These are phyloP conservation scores for Threskiornis aethiopicus DNA, from an alignment of 2,797 vertebrate species.

Conservation along the genomic window DNA sequence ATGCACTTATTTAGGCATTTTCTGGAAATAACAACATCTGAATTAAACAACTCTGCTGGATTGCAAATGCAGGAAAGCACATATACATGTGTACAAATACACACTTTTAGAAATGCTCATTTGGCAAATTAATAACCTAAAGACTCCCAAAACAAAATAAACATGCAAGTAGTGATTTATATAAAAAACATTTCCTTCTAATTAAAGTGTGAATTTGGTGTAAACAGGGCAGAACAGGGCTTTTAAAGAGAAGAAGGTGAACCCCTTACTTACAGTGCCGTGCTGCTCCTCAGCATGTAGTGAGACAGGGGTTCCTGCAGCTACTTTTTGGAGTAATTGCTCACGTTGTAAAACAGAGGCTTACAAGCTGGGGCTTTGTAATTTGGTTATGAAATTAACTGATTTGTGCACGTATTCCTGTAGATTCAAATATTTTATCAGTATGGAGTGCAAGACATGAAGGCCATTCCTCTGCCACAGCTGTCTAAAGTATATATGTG, in stretches of 20 bases:
- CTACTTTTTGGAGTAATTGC: conserved; percentile 32
- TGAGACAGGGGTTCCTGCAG: neutral
- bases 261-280: neutral
- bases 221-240: neutral
- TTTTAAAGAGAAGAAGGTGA: neutral
- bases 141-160: neutral
- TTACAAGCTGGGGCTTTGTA: conserved; percentile 43
- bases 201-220: neutral
- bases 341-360: conserved; percentile 29
- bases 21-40: neutral
- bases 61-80: neutral
- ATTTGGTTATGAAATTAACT: conserved; percentile 40
- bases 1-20: neutral
- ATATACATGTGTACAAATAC: neutral
- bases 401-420: neutral
- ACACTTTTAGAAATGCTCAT: neutral
- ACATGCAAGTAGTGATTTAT: neutral
- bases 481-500: neutral
- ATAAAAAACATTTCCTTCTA: neutral
- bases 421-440: conserved; percentile 35
- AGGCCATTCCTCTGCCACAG: neutral
- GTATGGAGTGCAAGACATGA: neutral
- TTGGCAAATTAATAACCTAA: conserved; percentile 20
- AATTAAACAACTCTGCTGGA: conserved; percentile 22
- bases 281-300: neutral